These are phyloP conservation scores for Buphagus erythrorhynchus DNA, from an alignment of 2,797 vertebrate genomes.

Conservation along the genomic window DNA sequence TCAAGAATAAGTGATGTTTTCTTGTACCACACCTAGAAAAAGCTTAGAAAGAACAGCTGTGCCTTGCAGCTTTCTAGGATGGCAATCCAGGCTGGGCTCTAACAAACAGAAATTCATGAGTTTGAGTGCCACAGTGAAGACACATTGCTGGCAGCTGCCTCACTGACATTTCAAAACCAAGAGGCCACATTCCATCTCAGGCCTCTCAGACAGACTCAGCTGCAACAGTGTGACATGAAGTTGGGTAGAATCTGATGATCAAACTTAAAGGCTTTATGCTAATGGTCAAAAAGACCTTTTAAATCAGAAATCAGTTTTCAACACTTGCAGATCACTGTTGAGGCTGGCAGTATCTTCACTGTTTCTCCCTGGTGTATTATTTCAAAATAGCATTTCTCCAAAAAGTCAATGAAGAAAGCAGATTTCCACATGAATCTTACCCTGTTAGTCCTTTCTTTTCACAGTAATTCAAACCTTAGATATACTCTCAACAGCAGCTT, in stretches of 20 bases:
- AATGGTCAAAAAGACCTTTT: neutral
- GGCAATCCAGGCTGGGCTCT: neutral
- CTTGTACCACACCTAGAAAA: neutral
- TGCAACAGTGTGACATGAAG: neutral
- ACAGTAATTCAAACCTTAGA: neutral
- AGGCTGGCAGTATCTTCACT: neutral
- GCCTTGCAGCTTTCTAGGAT: neutral
- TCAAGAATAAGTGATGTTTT: neutral
- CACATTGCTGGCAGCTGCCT: neutral
- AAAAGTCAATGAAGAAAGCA: neutral
- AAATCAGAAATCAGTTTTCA: neutral
- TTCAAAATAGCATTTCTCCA: neutral
- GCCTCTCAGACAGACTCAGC: neutral
- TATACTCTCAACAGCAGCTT: neutral
- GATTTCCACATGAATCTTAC: neutral
- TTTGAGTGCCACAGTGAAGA: neutral
- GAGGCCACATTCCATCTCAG: neutral
- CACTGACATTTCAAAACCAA: neutral
- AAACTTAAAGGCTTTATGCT: neutral
- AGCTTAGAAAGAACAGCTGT: neutral
- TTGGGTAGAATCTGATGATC: neutral
- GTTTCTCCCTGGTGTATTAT: neutral
- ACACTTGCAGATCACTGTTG: neutral
- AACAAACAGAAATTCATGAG: neutral
- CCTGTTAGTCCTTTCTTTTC: neutral